Percentiles rank a stretch among this genome's conserved stretches.
phyloP scores from a whole-genome alignment of 2,888 invertebrate species.

The Chymomyza caudatula region DNA sequence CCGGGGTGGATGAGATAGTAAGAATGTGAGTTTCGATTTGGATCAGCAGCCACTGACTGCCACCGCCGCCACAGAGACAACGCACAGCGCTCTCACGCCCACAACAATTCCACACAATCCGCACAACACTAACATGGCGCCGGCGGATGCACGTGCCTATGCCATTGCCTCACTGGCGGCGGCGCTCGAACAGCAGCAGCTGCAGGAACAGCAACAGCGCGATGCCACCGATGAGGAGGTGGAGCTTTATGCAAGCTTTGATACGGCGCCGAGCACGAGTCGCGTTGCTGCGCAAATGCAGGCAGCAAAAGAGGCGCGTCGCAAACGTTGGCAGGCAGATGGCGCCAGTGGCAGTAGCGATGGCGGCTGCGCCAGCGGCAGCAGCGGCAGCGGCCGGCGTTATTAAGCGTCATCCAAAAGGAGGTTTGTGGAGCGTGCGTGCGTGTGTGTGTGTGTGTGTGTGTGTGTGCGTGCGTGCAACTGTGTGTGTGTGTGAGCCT shows the following conservation, averaged over 20 bases:
- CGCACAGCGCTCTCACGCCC: slow-evolving; percentile 13
- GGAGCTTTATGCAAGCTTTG: slow-evolving; percentile 73
- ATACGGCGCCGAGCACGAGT: slow-evolving; percentile 68
- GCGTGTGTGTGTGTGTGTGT: background rate
- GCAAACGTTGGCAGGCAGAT: slow-evolving; percentile 72
- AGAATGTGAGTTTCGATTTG: slow-evolving; percentile 78
- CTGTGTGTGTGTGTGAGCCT: background rate
- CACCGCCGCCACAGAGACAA: slow-evolving; percentile 23
- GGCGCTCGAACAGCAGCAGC: slow-evolving; percentile 57
- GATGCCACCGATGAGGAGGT: slow-evolving; percentile 73
- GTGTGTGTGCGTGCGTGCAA: slow-evolving; percentile 3
- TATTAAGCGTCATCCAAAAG: slow-evolving; percentile 33
- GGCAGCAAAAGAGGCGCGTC: slow-evolving; percentile 72
- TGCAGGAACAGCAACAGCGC: slow-evolving; percentile 37
- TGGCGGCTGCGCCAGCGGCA: slow-evolving; percentile 60
- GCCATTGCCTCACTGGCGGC: slow-evolving; percentile 64
- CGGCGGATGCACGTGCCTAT: slow-evolving; percentile 58
- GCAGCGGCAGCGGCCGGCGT: slow-evolving; percentile 60
- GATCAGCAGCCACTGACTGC: slow-evolving; percentile 55
- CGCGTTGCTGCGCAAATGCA: slow-evolving; percentile 74
- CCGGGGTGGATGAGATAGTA: slow-evolving; percentile 78
- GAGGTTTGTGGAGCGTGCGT: background rate
- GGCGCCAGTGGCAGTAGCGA: slow-evolving; percentile 72
- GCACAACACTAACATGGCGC: background rate
- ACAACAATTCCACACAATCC: background rate